A percentile compares a stretch with the other conserved stretches of the same genome.
These are phyloP conservation scores for Melangyna quadrimaculata DNA, from an alignment of 2,888 invertebrate genomes.

Conservation along the genomic window DNA sequence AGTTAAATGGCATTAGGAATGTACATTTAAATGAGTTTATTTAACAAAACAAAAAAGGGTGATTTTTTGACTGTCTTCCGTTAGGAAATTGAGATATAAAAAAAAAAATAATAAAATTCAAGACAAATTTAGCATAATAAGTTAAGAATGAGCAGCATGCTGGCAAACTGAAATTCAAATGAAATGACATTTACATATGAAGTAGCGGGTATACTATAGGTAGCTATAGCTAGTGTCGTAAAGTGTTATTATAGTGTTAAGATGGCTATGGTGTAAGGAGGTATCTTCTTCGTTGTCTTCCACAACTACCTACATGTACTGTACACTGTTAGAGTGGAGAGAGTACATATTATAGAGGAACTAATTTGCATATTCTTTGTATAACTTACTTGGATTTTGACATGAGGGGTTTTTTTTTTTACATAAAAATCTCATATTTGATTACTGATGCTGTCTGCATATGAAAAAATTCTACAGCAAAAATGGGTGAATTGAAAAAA, in stretches of 20 bases:
- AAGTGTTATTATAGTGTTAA: conserved; percentile 33
- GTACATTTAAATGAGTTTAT: conserved; percentile 56
- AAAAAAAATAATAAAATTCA: conserved; percentile 8
- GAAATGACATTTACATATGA: conserved; percentile 55
- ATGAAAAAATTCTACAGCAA: not conserved
- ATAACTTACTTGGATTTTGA: not conserved
- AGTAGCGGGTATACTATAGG: not conserved
- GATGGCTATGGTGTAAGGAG: not conserved
- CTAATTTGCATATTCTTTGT: not conserved
- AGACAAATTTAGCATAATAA: conserved; percentile 42
- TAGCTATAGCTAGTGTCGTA: conserved; percentile 1
- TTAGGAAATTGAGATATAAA: conserved; percentile 2
- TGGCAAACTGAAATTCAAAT: conserved; percentile 40
- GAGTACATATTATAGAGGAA: too few relatives aligned
- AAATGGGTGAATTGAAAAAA: not conserved
- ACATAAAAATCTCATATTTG: conserved; percentile 11
- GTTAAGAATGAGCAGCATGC: conserved; percentile 37
- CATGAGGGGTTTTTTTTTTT: not conserved
- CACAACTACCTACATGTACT: too few relatives aligned
- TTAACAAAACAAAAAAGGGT: not conserved
- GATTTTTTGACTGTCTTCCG: conserved; percentile 23
- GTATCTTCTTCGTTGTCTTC: not conserved
- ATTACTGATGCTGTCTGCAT: not conserved
- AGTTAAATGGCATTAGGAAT: conserved; percentile 62
- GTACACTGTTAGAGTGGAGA: not conserved